A percentile compares a stretch with the other conserved stretches of the same genome.
Evolutionary conservation across 2,888 invertebrate species (phyloP).

Genomic region (Vandiemenella viatica): DNA sequence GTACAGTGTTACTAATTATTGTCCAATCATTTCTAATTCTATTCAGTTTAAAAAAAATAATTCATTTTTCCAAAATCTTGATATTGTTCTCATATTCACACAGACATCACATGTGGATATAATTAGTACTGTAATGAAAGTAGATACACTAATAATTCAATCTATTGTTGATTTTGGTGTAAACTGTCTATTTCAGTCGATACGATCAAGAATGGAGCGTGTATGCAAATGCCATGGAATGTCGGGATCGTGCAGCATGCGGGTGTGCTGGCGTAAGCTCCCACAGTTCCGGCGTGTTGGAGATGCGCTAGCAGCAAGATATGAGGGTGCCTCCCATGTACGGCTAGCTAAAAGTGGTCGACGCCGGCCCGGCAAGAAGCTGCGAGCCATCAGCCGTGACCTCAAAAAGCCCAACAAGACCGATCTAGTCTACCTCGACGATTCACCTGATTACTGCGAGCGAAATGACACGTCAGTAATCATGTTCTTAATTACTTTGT

Average conservation of each 20-base stretch:
- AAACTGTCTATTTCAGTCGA: constrained; percentile 44
- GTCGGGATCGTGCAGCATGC: constrained; percentile 79
- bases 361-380: constrained; percentile 45
- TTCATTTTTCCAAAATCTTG: too few relatives aligned
- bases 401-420: constrained; percentile 77
- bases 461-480: constrained; percentile 64
- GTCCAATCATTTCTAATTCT: too few relatives aligned
- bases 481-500: too few relatives aligned
- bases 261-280: constrained; percentile 79
- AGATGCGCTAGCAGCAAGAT: constrained; percentile 57
- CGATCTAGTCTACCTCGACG: constrained; percentile 79
- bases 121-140: too few relatives aligned
- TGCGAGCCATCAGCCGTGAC: constrained; percentile 57
- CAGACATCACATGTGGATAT: too few relatives aligned
- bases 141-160: too few relatives aligned
- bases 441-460: constrained; percentile 85
- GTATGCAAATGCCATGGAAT: constrained; percentile 90
- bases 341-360: constrained; percentile 38
- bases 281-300: constrained; percentile 64
- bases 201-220: constrained; percentile 64
- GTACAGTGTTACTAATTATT: too few relatives aligned
- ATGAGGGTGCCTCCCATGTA: constrained; percentile 78
- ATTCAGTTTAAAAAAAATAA: too few relatives aligned
- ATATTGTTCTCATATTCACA: too few relatives aligned
- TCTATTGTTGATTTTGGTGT: too few relatives aligned